Percentiles rank a stretch among this genome's conserved stretches.
Conservation (phyloP, 2,797 vertebrate species). For the Chaunax sp. region DNA sequence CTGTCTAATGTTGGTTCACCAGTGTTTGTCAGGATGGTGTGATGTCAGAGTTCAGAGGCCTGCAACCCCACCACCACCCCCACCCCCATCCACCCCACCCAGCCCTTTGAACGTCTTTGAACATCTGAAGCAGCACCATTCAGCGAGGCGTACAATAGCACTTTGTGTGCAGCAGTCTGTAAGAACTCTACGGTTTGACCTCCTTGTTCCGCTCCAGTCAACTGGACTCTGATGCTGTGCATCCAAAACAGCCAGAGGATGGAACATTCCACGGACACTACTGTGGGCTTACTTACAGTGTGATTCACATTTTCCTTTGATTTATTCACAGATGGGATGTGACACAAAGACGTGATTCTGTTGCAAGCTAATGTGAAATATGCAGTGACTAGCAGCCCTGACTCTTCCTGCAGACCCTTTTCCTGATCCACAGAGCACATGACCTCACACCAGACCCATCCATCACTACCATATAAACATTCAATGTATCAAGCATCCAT, state of each 20-base stretch:
- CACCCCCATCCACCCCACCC: neutral
- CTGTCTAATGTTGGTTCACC: constrained; percentile 47
- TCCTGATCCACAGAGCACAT: constrained; percentile 17
- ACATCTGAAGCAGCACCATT: constrained; percentile 46
- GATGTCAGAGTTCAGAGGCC: constrained; percentile 27
- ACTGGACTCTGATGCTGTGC: constrained; percentile 41
- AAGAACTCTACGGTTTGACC: constrained; percentile 42
- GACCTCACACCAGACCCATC: constrained; percentile 2
- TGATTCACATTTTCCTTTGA: constrained; percentile 63
- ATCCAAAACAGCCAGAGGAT: constrained; percentile 20
- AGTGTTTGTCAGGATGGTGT: constrained; percentile 41
- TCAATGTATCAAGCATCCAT: neutral
- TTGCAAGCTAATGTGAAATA: constrained; percentile 51
- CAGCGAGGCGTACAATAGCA: constrained; percentile 59
- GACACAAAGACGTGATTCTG: constrained; percentile 62
- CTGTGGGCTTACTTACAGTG: constrained; percentile 17
- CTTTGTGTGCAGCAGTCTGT: constrained; percentile 53
- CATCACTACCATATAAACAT: constrained; percentile 5
- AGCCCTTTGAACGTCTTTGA: constrained; percentile 32
- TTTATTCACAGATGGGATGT: constrained; percentile 60
- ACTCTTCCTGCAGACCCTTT: constrained; percentile 41
- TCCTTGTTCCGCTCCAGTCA: constrained; percentile 40
- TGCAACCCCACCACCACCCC: too few relatives aligned
- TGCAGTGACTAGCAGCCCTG: constrained; percentile 50
- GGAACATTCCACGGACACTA: constrained; percentile 64